These are phyloP conservation scores for Caenorhabditis latens DNA, from an alignment of 1,140 invertebrate genomes.

Conservation along the genomic window DNA sequence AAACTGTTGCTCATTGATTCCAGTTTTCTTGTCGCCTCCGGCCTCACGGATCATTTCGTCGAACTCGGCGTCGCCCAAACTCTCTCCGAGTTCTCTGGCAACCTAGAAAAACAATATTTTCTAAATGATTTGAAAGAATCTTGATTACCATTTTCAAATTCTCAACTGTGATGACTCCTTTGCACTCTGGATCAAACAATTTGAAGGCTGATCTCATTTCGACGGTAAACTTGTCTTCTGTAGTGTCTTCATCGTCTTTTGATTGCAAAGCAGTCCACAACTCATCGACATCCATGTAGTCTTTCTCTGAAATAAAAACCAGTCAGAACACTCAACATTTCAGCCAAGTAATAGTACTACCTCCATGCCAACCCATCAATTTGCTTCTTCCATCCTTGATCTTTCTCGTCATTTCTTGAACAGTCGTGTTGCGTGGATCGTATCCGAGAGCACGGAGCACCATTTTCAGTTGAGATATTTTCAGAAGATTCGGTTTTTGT, in stretches of 20 bases:
- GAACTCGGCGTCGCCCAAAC: slow-evolving; percentile 42
- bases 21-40: slow-evolving; percentile 1
- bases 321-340: slow-evolving; percentile 3
- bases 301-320: slow-evolving; percentile 32
- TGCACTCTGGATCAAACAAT: slow-evolving; percentile 59
- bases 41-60: slow-evolving; percentile 61
- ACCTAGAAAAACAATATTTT: neutral
- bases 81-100: slow-evolving; percentile 53
- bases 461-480: slow-evolving; percentile 54
- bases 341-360: neutral
- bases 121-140: neutral
- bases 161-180: slow-evolving; percentile 50
- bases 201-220: slow-evolving; percentile 63
- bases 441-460: slow-evolving; percentile 59
- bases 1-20: slow-evolving; percentile 46
- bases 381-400: slow-evolving; percentile 53
- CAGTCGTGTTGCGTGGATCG: slow-evolving; percentile 59
- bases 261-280: slow-evolving; percentile 53
- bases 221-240: slow-evolving; percentile 48
- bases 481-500: slow-evolving; percentile 50
- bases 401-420: slow-evolving; percentile 55
- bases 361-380: slow-evolving; percentile 50
- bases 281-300: slow-evolving; percentile 59
- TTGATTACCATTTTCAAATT: slow-evolving; percentile 50
- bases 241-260: neutral